phyloP scores from a whole-genome alignment of 2,797 vertebrate genomes.

The Schizopygopsis malacanthus region DNA sequence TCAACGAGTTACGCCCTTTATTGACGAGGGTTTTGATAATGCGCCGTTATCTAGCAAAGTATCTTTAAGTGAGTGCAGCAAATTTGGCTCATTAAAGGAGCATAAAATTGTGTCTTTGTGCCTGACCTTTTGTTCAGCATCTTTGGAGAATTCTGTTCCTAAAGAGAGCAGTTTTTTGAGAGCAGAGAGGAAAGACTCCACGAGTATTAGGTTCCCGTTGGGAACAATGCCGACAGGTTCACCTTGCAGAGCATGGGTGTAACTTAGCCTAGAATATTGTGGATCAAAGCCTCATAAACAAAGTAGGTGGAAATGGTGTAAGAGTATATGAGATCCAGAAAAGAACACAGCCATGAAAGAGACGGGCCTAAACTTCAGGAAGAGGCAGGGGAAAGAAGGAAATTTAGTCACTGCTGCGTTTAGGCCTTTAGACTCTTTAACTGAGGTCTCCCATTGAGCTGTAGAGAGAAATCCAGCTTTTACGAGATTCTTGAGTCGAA shows the following conservation, averaged over 20 bases:
- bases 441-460: background rate
- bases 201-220: slow-evolving; percentile 72
- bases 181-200: slow-evolving; percentile 67
- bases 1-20: slow-evolving; percentile 44
- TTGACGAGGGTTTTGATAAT: slow-evolving; percentile 42
- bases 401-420: slow-evolving; percentile 34
- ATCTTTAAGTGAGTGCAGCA: slow-evolving; percentile 57
- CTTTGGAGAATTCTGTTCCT: slow-evolving; percentile 71
- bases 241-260: slow-evolving; percentile 72
- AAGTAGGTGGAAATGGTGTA: slow-evolving; percentile 71
- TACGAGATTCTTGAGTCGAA: background rate
- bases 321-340: slow-evolving; percentile 70
- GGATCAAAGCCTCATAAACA: slow-evolving; percentile 73
- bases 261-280: slow-evolving; percentile 74
- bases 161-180: slow-evolving; percentile 65
- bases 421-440: slow-evolving; percentile 41
- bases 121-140: slow-evolving; percentile 70
- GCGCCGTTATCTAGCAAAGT: slow-evolving; percentile 52
- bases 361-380: slow-evolving; percentile 60
- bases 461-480: background rate
- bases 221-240: slow-evolving; percentile 72
- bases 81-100: slow-evolving; percentile 69
- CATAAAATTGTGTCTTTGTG: slow-evolving; percentile 71
- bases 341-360: slow-evolving; percentile 67
- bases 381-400: slow-evolving; percentile 55